These are phyloP conservation scores for Yasuhikotakia modesta DNA, from an alignment of 2,797 vertebrate species.

Conservation along the genomic window DNA sequence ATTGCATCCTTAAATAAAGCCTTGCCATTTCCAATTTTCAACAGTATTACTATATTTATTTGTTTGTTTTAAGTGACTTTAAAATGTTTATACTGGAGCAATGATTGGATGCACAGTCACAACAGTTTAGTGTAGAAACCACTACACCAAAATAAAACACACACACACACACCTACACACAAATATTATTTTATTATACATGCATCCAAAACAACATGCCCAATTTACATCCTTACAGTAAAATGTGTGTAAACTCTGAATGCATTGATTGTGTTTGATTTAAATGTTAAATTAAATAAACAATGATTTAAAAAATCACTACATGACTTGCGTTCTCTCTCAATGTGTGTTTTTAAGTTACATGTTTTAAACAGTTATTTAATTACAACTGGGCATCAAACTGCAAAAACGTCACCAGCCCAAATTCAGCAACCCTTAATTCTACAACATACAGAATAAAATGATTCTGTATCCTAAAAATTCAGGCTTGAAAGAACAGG, in stretches of 20 bases:
- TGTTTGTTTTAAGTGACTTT: not conserved
- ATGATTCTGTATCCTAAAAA: not conserved
- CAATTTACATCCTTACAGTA: constrained; percentile 8
- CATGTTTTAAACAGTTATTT: constrained; percentile 12
- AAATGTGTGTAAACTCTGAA: not conserved
- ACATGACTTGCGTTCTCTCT: too few relatives aligned
- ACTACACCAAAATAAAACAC: not conserved
- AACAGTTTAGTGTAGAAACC: constrained; percentile 7
- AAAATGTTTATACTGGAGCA: not conserved
- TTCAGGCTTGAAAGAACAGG: constrained; percentile 39
- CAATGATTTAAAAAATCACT: not conserved
- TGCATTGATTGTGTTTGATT: not conserved
- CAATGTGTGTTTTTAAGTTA: too few relatives aligned
- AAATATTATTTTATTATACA: constrained; percentile 19
- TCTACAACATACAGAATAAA: not conserved
- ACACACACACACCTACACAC: not conserved
- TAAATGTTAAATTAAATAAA: too few relatives aligned
- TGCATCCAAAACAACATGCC: constrained; percentile 10
- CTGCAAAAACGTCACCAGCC: constrained; percentile 2
- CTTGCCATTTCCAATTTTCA: not conserved
- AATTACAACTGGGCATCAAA: not conserved
- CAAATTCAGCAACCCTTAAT: not conserved
- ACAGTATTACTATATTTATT: not conserved
- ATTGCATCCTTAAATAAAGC: not conserved
- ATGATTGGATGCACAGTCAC: constrained; percentile 3